These are phyloP conservation scores for Xerus rutilus DNA, from an alignment of 2,797 vertebrate species.

Conservation along the genomic window DNA sequence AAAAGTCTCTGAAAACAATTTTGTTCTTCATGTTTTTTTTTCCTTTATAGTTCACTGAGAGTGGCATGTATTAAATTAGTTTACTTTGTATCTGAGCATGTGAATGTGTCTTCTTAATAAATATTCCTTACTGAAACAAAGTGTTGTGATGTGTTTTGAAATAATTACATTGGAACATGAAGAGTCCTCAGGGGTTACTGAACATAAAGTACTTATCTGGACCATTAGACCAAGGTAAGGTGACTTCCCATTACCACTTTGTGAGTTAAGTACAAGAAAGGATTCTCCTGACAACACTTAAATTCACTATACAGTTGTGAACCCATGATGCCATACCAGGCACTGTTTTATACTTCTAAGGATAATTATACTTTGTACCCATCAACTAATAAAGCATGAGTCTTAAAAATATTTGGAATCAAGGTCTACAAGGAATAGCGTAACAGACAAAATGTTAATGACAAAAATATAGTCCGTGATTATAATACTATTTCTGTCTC, in stretches of 20 bases:
- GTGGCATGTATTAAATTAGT: conserved; percentile 33
- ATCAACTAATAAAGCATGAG: neutral
- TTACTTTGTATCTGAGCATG: conserved; percentile 76
- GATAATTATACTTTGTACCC: neutral
- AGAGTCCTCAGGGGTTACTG: neutral
- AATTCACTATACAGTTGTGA: neutral
- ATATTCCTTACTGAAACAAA: conserved; percentile 67
- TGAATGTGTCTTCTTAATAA: conserved; percentile 79
- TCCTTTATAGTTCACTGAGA: conserved; percentile 32
- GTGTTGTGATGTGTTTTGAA: conserved; percentile 24
- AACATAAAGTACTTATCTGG: neutral
- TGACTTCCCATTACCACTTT: neutral
- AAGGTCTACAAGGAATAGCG: neutral
- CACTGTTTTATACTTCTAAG: neutral
- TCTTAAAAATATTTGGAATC: neutral
- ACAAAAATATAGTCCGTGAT: neutral
- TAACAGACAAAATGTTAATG: neutral
- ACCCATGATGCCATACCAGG: neutral
- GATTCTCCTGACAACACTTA: neutral
- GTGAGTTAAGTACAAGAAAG: neutral
- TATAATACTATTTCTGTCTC: neutral
- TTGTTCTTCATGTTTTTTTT: conserved; percentile 42
- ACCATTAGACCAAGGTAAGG: neutral
- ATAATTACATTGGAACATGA: neutral
- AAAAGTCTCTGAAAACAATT: conserved; percentile 66